Evolutionary conservation across 2,797 vertebrate species (phyloP), one percentile per base, ranked within the genome.

Genomic region (Crax fasciolata): DNA sequence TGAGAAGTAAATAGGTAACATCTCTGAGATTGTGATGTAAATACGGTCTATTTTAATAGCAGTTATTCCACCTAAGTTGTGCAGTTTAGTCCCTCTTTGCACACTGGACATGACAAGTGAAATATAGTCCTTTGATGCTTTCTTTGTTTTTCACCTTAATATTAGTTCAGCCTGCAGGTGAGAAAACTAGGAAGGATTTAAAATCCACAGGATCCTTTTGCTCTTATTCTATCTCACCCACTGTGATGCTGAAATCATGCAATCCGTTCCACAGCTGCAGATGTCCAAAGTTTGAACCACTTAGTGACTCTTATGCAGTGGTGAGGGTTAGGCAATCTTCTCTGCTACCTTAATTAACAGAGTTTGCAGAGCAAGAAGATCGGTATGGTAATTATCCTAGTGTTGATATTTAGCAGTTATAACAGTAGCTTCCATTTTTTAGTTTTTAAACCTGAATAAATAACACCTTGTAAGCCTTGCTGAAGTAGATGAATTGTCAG

Each of bases 341-440:
- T 73, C 75, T 80, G 72, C 39, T 65, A 17, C 55, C 54, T 86
- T 38, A 86, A 35, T 87, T 59, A 85, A 67, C 25, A 32, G 57
- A 91, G 41, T 73, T 74, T 67, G 43, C 54, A 89, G 61, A 78
- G 68, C 44, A 62, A 84, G 81, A 79, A n/a, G 51, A 82, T 84
- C 63, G 9, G 11, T 59, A 30, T 51, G n/a, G 27, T 73, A 70
- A 75, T 90, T 79, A 48, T n/a, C 3, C 46, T 66, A 51, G 68
- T 24, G 19, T 35, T 75, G 38, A 39, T 49, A 46, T 58, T 13
- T 59, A 67, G 32, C 63, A 82, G 63, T 67, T 86, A 10, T 12
- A 81, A 11, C 55, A 61, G 38, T 38, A 87, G 52, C 81, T 93
- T 84, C 71, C 38, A 61, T 74, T 59, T 46, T 18, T 70, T 38